A percentile compares a stretch with the other conserved stretches of the same genome.
Conservation (phyloP, 2,888 invertebrate species). For the Mesoligia furuncula region DNA sequence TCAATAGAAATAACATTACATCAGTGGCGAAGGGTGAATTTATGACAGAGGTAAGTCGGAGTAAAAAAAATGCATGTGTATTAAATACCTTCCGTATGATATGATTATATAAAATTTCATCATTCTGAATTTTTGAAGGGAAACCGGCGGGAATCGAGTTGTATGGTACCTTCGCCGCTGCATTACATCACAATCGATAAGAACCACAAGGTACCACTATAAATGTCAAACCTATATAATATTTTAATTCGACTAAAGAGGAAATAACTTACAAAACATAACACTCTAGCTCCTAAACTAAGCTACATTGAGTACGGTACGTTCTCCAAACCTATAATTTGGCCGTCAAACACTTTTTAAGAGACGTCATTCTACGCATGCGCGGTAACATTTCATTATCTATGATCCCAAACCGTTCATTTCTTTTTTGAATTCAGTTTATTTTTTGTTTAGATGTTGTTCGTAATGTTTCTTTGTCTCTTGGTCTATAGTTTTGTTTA, state of each 20-base stretch:
- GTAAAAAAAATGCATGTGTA: too few species aligned
- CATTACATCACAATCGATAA: too few species aligned
- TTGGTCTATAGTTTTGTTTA: constrained; percentile 49
- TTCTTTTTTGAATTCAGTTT: constrained; percentile 70
- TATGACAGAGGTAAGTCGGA: too few species aligned
- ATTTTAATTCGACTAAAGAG: background rate
- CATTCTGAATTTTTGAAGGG: too few species aligned
- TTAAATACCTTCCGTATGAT: too few species aligned
- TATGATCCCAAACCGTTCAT: constrained; percentile 79
- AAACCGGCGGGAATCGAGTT: too few species aligned
- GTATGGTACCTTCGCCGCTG: too few species aligned
- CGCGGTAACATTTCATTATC: constrained; percentile 82
- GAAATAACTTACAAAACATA: constrained; percentile 1
- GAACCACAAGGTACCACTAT: background rate
- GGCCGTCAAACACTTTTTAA: constrained; percentile 86
- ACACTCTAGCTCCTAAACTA: constrained; percentile 59
- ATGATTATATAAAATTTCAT: too few species aligned
- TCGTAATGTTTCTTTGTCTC: constrained; percentile 60
- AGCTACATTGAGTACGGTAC: constrained; percentile 62
- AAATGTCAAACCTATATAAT: background rate
- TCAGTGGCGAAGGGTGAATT: too few species aligned
- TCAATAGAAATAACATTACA: too few species aligned
- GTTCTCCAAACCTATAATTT: constrained; percentile 80
- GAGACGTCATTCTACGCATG: constrained; percentile 83
- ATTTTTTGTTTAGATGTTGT: constrained; percentile 53